Percentiles rank a stretch among this genome's conserved stretches.
phyloP scores from a whole-genome alignment of 2,888 invertebrate genomes.

The Kuschelorhynchus macadamiae region DNA sequence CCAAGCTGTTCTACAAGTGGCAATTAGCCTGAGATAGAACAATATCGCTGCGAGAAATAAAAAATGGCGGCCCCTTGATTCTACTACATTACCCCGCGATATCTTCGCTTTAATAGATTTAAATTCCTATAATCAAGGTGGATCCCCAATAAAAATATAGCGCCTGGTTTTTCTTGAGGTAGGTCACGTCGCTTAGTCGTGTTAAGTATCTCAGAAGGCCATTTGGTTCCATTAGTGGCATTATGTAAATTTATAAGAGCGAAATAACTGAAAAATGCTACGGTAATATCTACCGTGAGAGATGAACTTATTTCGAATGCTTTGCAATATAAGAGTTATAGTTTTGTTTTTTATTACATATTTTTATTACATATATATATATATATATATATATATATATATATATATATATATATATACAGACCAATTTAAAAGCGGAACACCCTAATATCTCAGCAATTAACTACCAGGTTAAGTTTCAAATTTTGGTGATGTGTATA shows the following conservation, averaged over 20 bases:
- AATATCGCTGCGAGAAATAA: constrained; percentile 15
- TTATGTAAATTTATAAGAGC: constrained; percentile 30
- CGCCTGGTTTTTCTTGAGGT: constrained; percentile 9
- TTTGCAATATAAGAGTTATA: no score
- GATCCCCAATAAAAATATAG: constrained; percentile 18
- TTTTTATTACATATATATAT: no score
- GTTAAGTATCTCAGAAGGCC: constrained; percentile 27
- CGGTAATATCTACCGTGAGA: neutral
- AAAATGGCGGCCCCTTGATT: constrained; percentile 19
- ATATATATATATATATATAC: no score
- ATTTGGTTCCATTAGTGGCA: constrained; percentile 33
- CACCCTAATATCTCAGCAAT: no score
- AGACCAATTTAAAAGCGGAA: no score
- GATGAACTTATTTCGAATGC: neutral
- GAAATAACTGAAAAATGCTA: constrained; percentile 7
- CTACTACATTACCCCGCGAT: constrained; percentile 17
- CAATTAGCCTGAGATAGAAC: constrained; percentile 25
- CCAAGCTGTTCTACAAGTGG: constrained; percentile 9
- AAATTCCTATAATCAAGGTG: constrained; percentile 32
- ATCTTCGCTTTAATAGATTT: constrained; percentile 31
- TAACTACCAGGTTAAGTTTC: no score
- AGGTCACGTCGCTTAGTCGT: constrained; percentile 23
- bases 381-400: no score
- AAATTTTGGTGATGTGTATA: no score
- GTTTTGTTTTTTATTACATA: no score